Evolutionary conservation across 1,140 invertebrate species (phyloP).

Genomic region (Antheraea pernyi): DNA sequence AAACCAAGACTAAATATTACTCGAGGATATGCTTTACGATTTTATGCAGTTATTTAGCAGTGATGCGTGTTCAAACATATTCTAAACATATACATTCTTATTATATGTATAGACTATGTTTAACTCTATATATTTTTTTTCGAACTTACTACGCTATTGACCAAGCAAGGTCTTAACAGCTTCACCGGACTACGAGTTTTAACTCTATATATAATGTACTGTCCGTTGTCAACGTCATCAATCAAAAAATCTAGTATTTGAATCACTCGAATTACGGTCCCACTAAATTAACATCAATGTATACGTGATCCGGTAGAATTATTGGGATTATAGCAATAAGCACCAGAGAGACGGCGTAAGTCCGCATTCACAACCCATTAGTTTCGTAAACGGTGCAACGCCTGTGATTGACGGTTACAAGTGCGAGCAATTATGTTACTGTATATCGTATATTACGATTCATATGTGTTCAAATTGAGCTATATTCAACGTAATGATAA

Average conservation of each 20-base stretch:
- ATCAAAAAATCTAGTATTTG: neutral
- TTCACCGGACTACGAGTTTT: no score
- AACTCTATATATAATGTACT: no score
- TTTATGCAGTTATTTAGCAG: no score
- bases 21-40: no score
- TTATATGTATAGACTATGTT: no score
- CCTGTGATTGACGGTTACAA: constrained; percentile 59
- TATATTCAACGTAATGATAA: neutral
- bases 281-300: constrained; percentile 1
- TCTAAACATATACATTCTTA: no score
- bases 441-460: neutral
- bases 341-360: constrained; percentile 3
- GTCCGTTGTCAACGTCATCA: neutral
- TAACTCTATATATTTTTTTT: no score
- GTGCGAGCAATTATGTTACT: constrained; percentile 51
- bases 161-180: no score
- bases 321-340: constrained; percentile 10
- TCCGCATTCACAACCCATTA: constrained; percentile 38
- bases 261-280: neutral
- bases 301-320: neutral
- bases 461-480: neutral
- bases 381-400: constrained; percentile 34
- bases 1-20: no score
- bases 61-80: no score
- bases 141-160: no score